Base-by-base conservation (phyloP, 2,888 invertebrate species). In the Nomada fabriciana region DNA sequence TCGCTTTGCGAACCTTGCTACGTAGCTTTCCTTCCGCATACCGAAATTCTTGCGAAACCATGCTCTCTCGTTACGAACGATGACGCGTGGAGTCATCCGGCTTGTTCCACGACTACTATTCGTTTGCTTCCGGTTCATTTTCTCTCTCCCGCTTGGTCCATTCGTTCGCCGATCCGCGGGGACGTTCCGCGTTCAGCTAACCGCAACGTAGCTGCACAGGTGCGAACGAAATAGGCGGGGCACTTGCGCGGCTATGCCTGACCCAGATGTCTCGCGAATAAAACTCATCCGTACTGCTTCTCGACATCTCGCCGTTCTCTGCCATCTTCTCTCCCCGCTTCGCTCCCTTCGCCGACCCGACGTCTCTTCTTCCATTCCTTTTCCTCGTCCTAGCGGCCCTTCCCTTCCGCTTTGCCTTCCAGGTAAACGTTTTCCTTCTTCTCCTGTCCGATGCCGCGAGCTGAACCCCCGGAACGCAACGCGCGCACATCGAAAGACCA, bases 1-100 rank as follows among this genome's bases (percentile, higher is more conserved):
- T 82, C 74, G 25, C 61, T 52, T 65, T 67, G 63, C 65, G 60
- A 68, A 69, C 69, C 75, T 61, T 70, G 78, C 59, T 82, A 77
- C 79, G 84, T 82, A 88, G 88, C 91, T 92, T 92, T 92, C 91
- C 92, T 92, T 92, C 92, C 92, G 92, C 92, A 92, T 92, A 91
- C 92, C 90, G 84, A 91, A 90, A 92, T 92, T 90, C 91, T 87
- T 81, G 80, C 82, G 86, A 88, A 86, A 86, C 89, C 86, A 86
- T n/a, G 57, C 68, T 83, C 90, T 89, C 90, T 90, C 88, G 90
- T 91, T 91, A 88, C 89, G 88, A 90, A 89, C 87, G 74, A 25
- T 25, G 60, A 11, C 29, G 25, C 23, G 10, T n/a, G 20, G 23
- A 15, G 20, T 23, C 25, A 23, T 57, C 57, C 57, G 57, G 57